These are phyloP conservation scores for Melanaphis sacchari DNA, from an alignment of 1,140 invertebrate species.

Conservation along the genomic window DNA sequence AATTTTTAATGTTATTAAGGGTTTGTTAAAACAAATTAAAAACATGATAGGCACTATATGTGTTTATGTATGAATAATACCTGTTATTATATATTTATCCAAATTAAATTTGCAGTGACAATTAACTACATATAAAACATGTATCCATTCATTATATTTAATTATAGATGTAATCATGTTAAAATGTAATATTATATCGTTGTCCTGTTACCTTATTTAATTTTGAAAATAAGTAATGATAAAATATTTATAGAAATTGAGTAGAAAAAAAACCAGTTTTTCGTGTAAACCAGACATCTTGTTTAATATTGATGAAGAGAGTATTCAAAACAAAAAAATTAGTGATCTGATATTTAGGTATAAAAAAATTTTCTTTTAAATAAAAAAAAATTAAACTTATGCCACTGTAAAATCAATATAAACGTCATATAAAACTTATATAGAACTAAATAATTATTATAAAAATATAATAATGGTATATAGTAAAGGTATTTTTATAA, in stretches of 20 bases:
- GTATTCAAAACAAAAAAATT: too few species aligned
- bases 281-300: too few species aligned
- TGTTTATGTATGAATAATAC: neutral
- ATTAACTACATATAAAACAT: neutral
- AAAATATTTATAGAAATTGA: neutral
- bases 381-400: too few species aligned
- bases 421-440: too few species aligned
- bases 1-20: constrained; percentile 16
- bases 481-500: too few species aligned
- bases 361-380: too few species aligned
- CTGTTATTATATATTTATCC: neutral
- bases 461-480: too few species aligned
- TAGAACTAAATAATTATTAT: too few species aligned
- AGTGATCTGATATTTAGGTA: too few species aligned
- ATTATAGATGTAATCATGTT: neutral
- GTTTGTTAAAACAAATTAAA: neutral
- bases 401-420: too few species aligned
- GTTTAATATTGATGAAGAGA: too few species aligned
- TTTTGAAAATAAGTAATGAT: neutral
- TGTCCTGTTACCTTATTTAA: neutral
- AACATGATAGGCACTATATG: neutral
- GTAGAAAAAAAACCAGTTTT: neutral
- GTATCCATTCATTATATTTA: neutral
- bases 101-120: neutral
- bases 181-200: neutral